phyloP scores from a whole-genome alignment of 1,140 invertebrate species.

The Drosophila teissieri region DNA sequence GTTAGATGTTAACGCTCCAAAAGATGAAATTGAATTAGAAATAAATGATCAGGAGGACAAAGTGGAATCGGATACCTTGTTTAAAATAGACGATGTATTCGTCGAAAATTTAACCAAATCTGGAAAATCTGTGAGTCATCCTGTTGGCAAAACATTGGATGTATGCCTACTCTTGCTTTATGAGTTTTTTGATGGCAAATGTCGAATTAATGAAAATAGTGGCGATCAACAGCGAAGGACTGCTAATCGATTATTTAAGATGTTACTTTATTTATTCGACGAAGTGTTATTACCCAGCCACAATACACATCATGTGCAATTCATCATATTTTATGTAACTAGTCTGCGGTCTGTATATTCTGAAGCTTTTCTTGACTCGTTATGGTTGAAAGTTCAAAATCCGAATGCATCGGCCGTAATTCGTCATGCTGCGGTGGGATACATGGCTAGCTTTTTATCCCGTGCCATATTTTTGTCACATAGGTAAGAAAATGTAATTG shows the following conservation, averaged over 20 bases:
- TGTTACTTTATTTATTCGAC: slow-evolving; percentile 88
- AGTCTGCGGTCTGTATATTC: slow-evolving; percentile 88
- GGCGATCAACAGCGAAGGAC: slow-evolving; percentile 38
- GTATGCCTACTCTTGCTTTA: slow-evolving; percentile 88
- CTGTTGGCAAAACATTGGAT: slow-evolving; percentile 87
- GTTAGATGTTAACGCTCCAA: slow-evolving; percentile 89
- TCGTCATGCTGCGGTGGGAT: slow-evolving; percentile 89
- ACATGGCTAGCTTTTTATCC: slow-evolving; percentile 91
- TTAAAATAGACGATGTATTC: slow-evolving; percentile 84
- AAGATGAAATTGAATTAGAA: slow-evolving; percentile 86
- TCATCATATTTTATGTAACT: slow-evolving; percentile 91
- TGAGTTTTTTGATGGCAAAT: slow-evolving; percentile 85
- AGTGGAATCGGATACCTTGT: slow-evolving; percentile 73
- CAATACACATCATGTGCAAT: slow-evolving; percentile 91
- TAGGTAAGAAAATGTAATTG: slow-evolving; percentile 85
- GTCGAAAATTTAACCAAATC: slow-evolving; percentile 4
- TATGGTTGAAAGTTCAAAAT: slow-evolving; percentile 87
- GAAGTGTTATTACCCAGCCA: slow-evolving; percentile 90
- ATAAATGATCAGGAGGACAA: slow-evolving; percentile 81
- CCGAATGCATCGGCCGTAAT: slow-evolving; percentile 86
- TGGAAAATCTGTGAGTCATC: slow-evolving; percentile 65
- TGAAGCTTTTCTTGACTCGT: slow-evolving; percentile 89
- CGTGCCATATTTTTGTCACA: slow-evolving; percentile 89
- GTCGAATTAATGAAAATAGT: slow-evolving; percentile 32
- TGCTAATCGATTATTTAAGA: slow-evolving; percentile 78